Evolutionary conservation across 2,888 invertebrate genomes (phyloP).

Genomic region (Melipona beecheii): DNA sequence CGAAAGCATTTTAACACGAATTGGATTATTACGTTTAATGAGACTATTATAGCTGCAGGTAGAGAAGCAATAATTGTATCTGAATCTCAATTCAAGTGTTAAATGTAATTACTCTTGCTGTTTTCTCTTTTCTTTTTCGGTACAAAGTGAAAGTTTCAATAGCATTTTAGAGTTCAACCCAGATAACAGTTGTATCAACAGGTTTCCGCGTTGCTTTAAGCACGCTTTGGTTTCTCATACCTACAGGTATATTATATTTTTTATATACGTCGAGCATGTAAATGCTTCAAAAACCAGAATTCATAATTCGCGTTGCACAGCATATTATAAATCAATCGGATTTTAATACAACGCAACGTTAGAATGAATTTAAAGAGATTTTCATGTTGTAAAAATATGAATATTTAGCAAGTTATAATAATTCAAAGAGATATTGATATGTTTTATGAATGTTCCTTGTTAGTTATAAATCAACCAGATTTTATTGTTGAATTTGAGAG

Average conservation of each 20-base stretch:
- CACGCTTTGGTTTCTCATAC: background rate
- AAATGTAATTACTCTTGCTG: conserved; percentile 8
- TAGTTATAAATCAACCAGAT: no score
- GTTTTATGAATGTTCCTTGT: no score
- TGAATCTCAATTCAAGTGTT: background rate
- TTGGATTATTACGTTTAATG: background rate
- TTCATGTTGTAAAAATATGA: background rate
- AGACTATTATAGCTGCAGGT: background rate
- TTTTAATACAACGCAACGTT: background rate
- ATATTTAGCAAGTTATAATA: background rate
- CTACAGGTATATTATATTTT: background rate
- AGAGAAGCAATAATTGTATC: background rate
- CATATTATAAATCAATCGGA: background rate
- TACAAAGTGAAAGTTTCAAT: conserved; percentile 18
- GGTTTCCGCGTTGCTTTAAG: conserved; percentile 27
- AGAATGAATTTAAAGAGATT: background rate
- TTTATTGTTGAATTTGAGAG: no score
- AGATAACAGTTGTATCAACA: conserved; percentile 34
- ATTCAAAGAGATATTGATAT: no score
- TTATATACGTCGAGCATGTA: no score
- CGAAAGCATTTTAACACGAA: background rate
- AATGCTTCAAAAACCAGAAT: background rate
- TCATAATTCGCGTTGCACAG: no score
- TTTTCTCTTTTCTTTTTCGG: background rate
- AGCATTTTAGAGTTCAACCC: conserved; percentile 7